Percentiles rank a stretch among this genome's conserved stretches.
Evolutionary conservation across 2,888 invertebrate species (phyloP).

Genomic region (Drosophila colorata): DNA sequence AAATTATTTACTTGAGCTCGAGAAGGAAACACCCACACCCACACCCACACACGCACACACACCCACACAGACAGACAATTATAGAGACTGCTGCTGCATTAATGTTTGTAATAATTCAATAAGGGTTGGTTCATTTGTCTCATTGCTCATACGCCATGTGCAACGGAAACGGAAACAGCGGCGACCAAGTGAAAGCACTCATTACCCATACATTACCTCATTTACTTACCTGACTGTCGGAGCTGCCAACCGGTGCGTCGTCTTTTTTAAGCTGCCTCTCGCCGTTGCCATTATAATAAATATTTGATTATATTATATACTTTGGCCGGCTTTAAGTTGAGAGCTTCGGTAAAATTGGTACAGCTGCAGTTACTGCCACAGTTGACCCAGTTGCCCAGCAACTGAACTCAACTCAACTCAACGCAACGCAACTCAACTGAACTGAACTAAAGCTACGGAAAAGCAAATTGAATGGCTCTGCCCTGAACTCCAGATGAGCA

Average conservation of each 20-base stretch:
- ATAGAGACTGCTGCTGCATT: constrained; percentile 8
- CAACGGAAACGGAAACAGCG: constrained; percentile 57
- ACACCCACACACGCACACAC: background rate
- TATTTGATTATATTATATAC: constrained; percentile 71
- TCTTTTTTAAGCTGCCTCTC: constrained; percentile 32
- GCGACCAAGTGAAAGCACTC: constrained; percentile 62
- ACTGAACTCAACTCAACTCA: constrained; percentile 23
- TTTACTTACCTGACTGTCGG: constrained; percentile 8
- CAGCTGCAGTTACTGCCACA: constrained; percentile 59
- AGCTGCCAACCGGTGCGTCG: constrained; percentile 14
- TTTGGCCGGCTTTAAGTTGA: constrained; percentile 61
- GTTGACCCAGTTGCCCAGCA: constrained; percentile 71
- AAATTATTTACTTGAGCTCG: constrained; percentile 6
- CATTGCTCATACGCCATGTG: constrained; percentile 55
- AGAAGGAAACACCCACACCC: constrained; percentile 3
- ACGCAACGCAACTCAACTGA: constrained; percentile 29
- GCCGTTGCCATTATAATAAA: constrained; percentile 66
- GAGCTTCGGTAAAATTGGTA: constrained; percentile 48
- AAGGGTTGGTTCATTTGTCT: constrained; percentile 77
- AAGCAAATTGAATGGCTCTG: constrained; percentile 71
- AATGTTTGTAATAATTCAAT: constrained; percentile 77
- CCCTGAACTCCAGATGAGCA: constrained; percentile 59
- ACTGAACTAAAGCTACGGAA: constrained; percentile 44
- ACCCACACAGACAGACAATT: background rate
- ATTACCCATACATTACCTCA: constrained; percentile 42